These are phyloP conservation scores for Phylloscopus whistleri DNA, from an alignment of 2,113 vertebrate genomes.

Conservation along the genomic window DNA sequence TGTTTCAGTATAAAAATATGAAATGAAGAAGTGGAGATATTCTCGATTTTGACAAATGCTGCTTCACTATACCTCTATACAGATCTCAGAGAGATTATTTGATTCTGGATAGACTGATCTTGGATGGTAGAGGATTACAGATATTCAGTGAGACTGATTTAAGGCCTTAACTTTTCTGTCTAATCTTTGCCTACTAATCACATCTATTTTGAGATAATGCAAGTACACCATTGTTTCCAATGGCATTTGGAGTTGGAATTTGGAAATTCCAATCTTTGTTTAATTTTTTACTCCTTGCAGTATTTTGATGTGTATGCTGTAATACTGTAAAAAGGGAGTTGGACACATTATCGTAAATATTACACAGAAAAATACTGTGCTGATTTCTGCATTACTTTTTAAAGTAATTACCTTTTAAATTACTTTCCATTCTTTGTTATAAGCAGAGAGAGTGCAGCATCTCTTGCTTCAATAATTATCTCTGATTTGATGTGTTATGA, in stretches of 20 bases:
- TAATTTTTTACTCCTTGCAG: not conserved
- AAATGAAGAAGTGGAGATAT: not conserved
- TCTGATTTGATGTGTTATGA: not conserved
- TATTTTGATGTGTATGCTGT: not conserved
- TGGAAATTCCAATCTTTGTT: not conserved
- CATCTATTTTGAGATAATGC: not conserved
- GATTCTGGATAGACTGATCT: not conserved
- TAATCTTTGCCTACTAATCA: not conserved
- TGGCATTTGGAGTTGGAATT: not conserved
- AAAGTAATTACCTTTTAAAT: too few relatives aligned
- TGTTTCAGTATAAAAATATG: not conserved
- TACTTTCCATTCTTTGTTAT: not conserved
- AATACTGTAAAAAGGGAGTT: not conserved
- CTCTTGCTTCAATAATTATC: not conserved
- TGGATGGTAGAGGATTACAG: not conserved
- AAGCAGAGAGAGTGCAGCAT: not conserved
- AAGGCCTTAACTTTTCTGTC: not conserved
- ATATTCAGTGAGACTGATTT: not conserved
- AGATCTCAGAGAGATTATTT: not conserved
- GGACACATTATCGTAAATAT: not conserved
- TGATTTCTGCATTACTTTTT: not conserved
- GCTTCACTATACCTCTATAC: not conserved
- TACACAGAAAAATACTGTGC: not conserved
- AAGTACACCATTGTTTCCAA: not conserved
- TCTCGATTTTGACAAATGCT: not conserved